Evolutionary conservation across 2,888 invertebrate genomes (phyloP).

Genomic region (Drosophila crucigera): DNA sequence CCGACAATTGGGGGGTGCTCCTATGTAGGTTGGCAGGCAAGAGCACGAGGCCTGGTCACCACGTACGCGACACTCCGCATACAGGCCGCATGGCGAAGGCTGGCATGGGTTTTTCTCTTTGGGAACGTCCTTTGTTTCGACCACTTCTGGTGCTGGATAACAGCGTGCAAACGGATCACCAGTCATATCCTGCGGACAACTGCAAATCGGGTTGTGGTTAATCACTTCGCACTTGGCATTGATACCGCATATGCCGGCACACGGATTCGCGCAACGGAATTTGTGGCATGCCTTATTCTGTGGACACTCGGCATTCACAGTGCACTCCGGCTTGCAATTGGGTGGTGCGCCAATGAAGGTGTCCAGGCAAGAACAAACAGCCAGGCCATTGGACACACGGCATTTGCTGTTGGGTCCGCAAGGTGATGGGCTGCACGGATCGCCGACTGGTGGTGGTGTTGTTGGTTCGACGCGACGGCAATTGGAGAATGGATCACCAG

Average conservation of each 20-base stretch:
- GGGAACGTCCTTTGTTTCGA: slow-evolving; percentile 73
- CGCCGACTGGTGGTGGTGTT: slow-evolving; percentile 65
- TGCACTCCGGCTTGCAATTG: slow-evolving; percentile 93
- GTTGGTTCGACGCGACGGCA: slow-evolving; percentile 85
- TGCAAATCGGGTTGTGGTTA: slow-evolving; percentile 93
- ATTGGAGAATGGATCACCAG: slow-evolving; percentile 90
- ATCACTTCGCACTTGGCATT: slow-evolving; percentile 92
- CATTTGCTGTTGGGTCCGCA: slow-evolving; percentile 94
- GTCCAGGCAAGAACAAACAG: slow-evolving; percentile 92
- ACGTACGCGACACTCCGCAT: slow-evolving; percentile 88
- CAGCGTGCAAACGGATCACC: slow-evolving; percentile 94
- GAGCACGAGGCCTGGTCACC: slow-evolving; percentile 88
- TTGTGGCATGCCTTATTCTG: slow-evolving; percentile 92
- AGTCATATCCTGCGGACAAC: slow-evolving; percentile 90
- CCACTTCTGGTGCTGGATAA: slow-evolving; percentile 85
- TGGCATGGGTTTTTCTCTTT: slow-evolving; percentile 88
- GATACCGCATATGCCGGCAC: slow-evolving; percentile 92
- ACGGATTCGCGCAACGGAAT: slow-evolving; percentile 93
- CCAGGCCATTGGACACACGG: slow-evolving; percentile 89
- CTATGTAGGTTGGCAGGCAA: slow-evolving; percentile 88
- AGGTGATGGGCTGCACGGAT: slow-evolving; percentile 91
- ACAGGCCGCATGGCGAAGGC: slow-evolving; percentile 90
- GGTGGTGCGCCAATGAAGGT: slow-evolving; percentile 92
- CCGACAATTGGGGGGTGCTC: slow-evolving; percentile 89
- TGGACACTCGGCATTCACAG: slow-evolving; percentile 92